These are phyloP conservation scores for Diacarnus erythraeanus DNA, from an alignment of 37 sponge, comb jelly and placozoan species.

Conservation along the genomic window DNA sequence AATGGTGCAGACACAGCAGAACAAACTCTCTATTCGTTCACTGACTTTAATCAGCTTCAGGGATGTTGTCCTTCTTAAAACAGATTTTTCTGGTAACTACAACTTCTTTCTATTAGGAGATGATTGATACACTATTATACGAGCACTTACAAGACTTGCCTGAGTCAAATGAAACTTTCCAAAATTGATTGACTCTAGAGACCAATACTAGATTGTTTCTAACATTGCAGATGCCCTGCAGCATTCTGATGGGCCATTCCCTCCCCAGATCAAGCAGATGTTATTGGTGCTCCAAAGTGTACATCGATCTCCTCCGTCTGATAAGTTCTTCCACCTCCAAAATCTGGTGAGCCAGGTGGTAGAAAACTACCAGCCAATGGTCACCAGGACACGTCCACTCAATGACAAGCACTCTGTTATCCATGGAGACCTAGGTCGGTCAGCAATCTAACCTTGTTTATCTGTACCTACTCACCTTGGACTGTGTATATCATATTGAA, in stretches of 20 bases:
- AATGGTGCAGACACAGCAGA: slow-evolving; percentile 16
- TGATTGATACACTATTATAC: too few relatives aligned
- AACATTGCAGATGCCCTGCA: not conserved
- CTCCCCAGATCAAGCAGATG: slow-evolving; percentile 77
- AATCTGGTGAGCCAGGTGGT: slow-evolving; percentile 50
- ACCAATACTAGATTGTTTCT: not conserved
- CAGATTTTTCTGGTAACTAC: slow-evolving; percentile 40
- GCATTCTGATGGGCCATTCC: not conserved
- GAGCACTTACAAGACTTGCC: too few relatives aligned
- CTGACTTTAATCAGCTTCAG: slow-evolving; percentile 74
- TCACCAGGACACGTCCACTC: not conserved
- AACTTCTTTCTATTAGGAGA: too few relatives aligned
- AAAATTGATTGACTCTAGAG: too few relatives aligned
- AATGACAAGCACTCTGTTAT: not conserved
- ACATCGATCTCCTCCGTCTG: slow-evolving; percentile 31
- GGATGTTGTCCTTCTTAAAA: slow-evolving; percentile 71
- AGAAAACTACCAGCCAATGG: slow-evolving; percentile 55
- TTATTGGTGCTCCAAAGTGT: slow-evolving; percentile 78
- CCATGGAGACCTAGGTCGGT: too few relatives aligned
- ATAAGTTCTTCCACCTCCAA: slow-evolving; percentile 28
- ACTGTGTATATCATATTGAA: too few relatives aligned
- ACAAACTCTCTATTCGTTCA: slow-evolving; percentile 52
- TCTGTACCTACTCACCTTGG: not conserved
- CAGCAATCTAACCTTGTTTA: too few relatives aligned
- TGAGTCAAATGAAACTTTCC: too few relatives aligned